Percentiles rank a stretch among this genome's conserved stretches.
These are phyloP conservation scores for Pachliopta kotzebuea DNA, from an alignment of 2,888 invertebrate genomes.

Conservation along the genomic window DNA sequence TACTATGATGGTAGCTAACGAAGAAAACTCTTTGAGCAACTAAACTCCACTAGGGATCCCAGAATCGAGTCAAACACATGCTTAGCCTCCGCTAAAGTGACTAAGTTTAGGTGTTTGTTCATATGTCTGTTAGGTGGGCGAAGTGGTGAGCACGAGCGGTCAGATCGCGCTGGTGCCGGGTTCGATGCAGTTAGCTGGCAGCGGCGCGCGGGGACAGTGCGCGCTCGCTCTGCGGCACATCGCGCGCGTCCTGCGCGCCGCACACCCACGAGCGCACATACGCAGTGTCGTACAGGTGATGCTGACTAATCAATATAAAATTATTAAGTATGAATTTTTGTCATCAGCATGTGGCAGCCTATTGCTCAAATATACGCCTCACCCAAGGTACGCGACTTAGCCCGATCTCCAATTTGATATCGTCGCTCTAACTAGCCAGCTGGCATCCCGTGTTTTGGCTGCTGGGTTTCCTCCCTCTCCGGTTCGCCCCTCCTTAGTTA, in stretches of 20 bases:
- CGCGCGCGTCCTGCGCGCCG: conserved; percentile 89
- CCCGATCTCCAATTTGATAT: too few relatives aligned
- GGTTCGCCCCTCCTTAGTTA: conserved; percentile 97
- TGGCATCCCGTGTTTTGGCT: too few relatives aligned
- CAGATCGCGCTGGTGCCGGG: conserved; percentile 93
- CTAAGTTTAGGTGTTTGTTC: not conserved
- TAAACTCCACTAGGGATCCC: too few relatives aligned
- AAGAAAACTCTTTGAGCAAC: too few relatives aligned
- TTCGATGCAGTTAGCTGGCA: conserved; percentile 66
- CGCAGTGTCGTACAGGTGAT: conserved; percentile 89
- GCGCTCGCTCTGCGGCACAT: conserved; percentile 92
- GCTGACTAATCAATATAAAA: not conserved
- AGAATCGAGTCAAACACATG: too few relatives aligned
- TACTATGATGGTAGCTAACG: too few relatives aligned
- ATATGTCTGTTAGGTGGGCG: conserved; percentile 85
- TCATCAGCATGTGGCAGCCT: too few relatives aligned
- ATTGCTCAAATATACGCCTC: too few relatives aligned
- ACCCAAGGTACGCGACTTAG: too few relatives aligned
- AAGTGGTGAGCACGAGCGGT: conserved; percentile 92
- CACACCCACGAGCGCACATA: conserved; percentile 88
- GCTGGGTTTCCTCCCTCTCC: conserved; percentile 99
- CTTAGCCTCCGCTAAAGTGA: too few relatives aligned
- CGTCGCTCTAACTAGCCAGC: too few relatives aligned
- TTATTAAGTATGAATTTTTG: too few relatives aligned
- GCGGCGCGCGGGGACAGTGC: conserved; percentile 90